Evolutionary conservation across 2,797 vertebrate species (phyloP).

Genomic region (Anisognathus igniventris): DNA sequence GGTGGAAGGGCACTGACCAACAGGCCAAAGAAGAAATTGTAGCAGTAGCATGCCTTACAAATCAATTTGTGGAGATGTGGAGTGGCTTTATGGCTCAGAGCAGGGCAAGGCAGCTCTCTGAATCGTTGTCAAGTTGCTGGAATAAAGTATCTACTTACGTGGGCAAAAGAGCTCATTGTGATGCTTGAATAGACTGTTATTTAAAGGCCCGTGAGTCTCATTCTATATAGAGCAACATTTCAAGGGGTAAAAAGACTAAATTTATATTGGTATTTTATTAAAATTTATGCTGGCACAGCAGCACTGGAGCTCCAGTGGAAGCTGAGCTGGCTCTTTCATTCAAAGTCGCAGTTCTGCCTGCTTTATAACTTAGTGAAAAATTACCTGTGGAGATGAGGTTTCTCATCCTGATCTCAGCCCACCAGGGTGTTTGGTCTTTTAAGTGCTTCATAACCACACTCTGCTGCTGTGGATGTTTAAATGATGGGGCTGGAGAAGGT

Average conservation of each 20-base stretch:
- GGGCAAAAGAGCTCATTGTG: constrained; percentile 9
- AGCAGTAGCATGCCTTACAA: not conserved
- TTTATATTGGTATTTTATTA: constrained; percentile 34
- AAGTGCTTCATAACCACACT: not conserved
- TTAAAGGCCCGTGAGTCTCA: constrained; percentile 15
- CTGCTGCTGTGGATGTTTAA: not conserved
- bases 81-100: not conserved
- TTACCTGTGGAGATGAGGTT: not conserved
- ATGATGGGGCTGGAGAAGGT: not conserved
- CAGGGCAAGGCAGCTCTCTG: not conserved
- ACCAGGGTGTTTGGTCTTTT: not conserved
- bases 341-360: not conserved
- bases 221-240: constrained; percentile 16
- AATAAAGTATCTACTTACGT: not conserved
- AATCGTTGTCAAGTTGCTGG: not conserved
- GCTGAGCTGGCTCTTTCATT: constrained; percentile 49
- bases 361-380: constrained; percentile 17
- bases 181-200: not conserved
- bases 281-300: constrained; percentile 30
- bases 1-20: not conserved
- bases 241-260: constrained; percentile 16
- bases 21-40: not conserved
- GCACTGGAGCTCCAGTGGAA: not conserved
- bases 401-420: not conserved
- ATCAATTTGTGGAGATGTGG: not conserved